Evolutionary conservation across 1,140 invertebrate genomes (phyloP), one percentile per base, ranked within the genome.

Genomic region (Aphaenogaster rudis): DNA sequence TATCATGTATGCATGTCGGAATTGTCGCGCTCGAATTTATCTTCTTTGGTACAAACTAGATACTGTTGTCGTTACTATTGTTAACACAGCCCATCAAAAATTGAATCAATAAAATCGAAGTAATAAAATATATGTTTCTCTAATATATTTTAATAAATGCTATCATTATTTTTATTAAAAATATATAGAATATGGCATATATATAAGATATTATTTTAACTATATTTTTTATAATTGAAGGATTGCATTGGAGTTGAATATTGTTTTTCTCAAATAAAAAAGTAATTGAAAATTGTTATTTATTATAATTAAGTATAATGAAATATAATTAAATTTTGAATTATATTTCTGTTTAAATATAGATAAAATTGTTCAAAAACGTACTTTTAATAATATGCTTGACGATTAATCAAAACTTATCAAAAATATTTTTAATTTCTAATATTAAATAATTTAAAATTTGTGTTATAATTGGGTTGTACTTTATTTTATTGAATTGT

Each of bases 11-110:
- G 45, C 39, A 50, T 42, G 67, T 72, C 50, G 54, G 57, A 63
- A 42, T 84, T 76, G 54, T 84, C 69, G 69, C 17, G 33, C 33
- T 76, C 17, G 54, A 82, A 82, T 84, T 84, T 76, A 84, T 84
- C 54, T 76, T 33, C 80, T 82, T 61, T 54, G 28, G 54, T 48
- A 74, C 42, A 17, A 48, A 54, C 80, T 61, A 74, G 52, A 48
- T 50, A 81, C 15, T 71, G 36, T 61, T 59, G 71, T 82, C 28
- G 80, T 42, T 59, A n/a, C 28, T 64, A 81, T 45, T 45, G 39
- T 66, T 52, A 66, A 66, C 21, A 54, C 13, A 45, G 54, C 17
- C 28, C 39, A 61, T 82, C 54, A 17, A 82, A 59, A 72, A 59
- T 72, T 11, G 42, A 82, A 82, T 67, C 39, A 45, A 42, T 66